These are phyloP conservation scores for Hyppa rectilinea DNA, from an alignment of 2,888 invertebrate species.

Conservation along the genomic window DNA sequence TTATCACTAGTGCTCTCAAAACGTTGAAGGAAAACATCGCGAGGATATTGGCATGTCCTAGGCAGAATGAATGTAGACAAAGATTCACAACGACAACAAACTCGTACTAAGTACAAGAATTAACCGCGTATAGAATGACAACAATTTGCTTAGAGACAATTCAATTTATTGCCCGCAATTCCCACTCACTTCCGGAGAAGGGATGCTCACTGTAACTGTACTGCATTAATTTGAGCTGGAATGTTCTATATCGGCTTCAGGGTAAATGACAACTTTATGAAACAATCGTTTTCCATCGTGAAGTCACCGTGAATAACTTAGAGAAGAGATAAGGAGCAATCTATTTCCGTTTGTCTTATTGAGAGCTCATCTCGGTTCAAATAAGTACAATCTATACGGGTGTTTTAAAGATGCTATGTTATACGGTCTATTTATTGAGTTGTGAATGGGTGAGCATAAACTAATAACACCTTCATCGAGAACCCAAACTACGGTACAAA, in stretches of 20 bases:
- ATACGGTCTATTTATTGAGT: no score
- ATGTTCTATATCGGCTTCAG: not conserved
- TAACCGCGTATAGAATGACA: slow-evolving; percentile 7
- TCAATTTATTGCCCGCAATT: slow-evolving; percentile 27
- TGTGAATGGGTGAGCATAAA: no score
- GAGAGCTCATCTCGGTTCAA: not conserved
- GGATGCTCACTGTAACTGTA: slow-evolving; percentile 4
- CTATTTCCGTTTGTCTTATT: not conserved
- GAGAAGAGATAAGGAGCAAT: no score
- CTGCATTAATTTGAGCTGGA: slow-evolving; percentile 11
- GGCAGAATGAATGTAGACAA: not conserved
- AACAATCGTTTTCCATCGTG: not conserved
- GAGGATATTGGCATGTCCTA: no score
- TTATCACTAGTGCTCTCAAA: no score
- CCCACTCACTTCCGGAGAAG: not conserved
- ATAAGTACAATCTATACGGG: not conserved
- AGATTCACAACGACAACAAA: not conserved
- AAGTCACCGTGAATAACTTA: not conserved
- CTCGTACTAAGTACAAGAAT: not conserved
- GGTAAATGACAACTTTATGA: not conserved
- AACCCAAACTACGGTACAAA: no score
- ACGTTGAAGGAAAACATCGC: no score
- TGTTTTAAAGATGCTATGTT: no score
- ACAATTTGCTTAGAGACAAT: slow-evolving; percentile 23
- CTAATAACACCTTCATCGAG: no score